Evolutionary conservation across 2,797 vertebrate genomes (phyloP), one percentile per base, ranked within the genome.

Genomic region (Sphaeramia orbicularis): DNA sequence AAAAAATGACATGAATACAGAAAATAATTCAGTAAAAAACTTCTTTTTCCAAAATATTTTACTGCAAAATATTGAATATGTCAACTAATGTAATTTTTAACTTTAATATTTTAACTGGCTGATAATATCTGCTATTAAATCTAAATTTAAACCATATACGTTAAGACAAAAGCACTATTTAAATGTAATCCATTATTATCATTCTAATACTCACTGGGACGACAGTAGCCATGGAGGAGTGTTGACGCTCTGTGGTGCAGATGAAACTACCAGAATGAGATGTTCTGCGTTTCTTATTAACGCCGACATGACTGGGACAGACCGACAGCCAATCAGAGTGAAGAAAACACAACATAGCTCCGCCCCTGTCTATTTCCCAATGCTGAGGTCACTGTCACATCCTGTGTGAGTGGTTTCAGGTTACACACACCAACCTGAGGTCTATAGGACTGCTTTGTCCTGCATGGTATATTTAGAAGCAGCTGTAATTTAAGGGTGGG

Each of bases 171-270:
- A n/a, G n/a, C n/a, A n/a, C n/a, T n/a, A n/a, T n/a, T n/a, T n/a
- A n/a, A n/a, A n/a, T n/a, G n/a, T n/a, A n/a, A n/a, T n/a, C n/a
- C n/a, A n/a, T n/a, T n/a, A n/a, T n/a, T n/a, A n/a, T n/a, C n/a
- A n/a, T n/a, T n/a, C 0, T 15, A 14, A 44, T 88, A 92, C 93
- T 93, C 62, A 94, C 93, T 50, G 88, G 91, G 32, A 94, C 91
- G 4, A 93, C 89, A 0, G 92, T 79, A 24, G 93, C 91, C 93
- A 94, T 94, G 36, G 38, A 45, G 21, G 15, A 53, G 12, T 27
- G 53, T 65, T 21, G 16, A 48, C 19, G 62, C 18, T 54, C 48
- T 45, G 37, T 14, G 19, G 43, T 30, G 12, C 4, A 68, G 61
- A 61, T 66, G 45, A 38, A n/a, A 61, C 35, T 9, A 19, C 11